A percentile compares a stretch with the other conserved stretches of the same genome.
Evolutionary conservation across 2,113 vertebrate species (phyloP).

Genomic region (Leiothrix lutea): DNA sequence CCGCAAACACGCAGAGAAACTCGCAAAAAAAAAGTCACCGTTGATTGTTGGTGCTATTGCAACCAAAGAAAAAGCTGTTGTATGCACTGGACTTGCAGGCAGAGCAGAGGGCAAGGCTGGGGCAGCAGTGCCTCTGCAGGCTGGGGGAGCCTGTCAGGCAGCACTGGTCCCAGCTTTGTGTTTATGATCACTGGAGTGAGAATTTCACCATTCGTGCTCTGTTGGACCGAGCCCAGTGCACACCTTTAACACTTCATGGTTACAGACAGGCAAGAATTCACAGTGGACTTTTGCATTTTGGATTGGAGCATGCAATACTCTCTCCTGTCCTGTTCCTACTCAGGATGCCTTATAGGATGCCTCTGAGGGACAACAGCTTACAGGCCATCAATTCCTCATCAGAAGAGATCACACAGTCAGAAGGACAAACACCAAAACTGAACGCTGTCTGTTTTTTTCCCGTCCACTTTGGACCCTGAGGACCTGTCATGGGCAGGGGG

Average conservation of each 20-base stretch:
- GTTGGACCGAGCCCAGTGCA: not conserved
- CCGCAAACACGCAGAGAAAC: not conserved
- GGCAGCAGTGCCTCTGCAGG: not conserved
- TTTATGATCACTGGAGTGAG: not conserved
- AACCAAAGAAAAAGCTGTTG: not conserved
- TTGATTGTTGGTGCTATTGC: not conserved
- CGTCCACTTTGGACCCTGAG: rapidly evolving
- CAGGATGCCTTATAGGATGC: rapidly evolving
- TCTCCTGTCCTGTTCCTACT: not conserved
- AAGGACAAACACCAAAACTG: not conserved
- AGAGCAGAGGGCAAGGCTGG: not conserved
- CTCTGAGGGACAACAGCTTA: not conserved
- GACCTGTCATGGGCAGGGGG: not conserved
- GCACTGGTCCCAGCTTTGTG: rapidly evolving
- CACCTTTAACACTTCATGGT: not conserved
- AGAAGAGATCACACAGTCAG: rapidly evolving
- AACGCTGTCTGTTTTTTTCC: rapidly evolving
- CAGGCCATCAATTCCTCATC: not conserved
- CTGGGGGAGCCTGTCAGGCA: not conserved
- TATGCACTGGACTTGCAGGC: rapidly evolving
- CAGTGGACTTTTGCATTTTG: not conserved
- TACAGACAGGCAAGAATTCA: not conserved
- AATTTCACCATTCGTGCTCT: not conserved
- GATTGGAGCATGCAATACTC: not conserved
- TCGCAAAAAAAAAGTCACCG: not conserved